Evolutionary conservation across 1,140 invertebrate species (phyloP).

Genomic region (Armadillidium nasatum): DNA sequence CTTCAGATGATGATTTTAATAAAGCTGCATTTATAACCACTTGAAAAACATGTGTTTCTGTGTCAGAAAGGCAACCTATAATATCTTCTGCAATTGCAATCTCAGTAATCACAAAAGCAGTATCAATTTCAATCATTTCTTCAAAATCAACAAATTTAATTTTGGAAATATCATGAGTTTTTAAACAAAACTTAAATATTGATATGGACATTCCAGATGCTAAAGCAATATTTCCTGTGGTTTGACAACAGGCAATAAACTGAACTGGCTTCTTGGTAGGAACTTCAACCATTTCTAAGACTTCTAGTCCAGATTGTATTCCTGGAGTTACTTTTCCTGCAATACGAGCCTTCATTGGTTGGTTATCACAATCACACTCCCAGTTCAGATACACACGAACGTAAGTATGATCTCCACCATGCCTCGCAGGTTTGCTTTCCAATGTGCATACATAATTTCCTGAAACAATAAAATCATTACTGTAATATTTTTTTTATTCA

Average conservation of each 20-base stretch:
- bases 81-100: slow-evolving; percentile 44
- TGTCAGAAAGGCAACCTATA: slow-evolving; percentile 38
- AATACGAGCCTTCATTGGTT: slow-evolving; percentile 64
- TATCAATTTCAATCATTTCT: slow-evolving; percentile 47
- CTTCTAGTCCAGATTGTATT: slow-evolving; percentile 54
- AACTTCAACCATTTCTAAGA: slow-evolving; percentile 64
- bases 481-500: no score
- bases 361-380: slow-evolving; percentile 52
- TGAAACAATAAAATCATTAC: slow-evolving; percentile 47
- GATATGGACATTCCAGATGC: slow-evolving; percentile 55
- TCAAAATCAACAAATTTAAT: slow-evolving; percentile 64
- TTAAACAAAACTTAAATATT: slow-evolving; percentile 58
- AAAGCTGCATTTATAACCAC: slow-evolving; percentile 35
- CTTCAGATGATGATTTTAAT: slow-evolving; percentile 29
- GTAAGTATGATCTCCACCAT: slow-evolving; percentile 56
- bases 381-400: slow-evolving; percentile 63
- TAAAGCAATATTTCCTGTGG: slow-evolving; percentile 60
- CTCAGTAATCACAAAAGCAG: slow-evolving; percentile 43
- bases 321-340: slow-evolving; percentile 63
- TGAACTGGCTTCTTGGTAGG: slow-evolving; percentile 57
- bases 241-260: slow-evolving; percentile 60
- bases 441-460: slow-evolving; percentile 61
- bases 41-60: slow-evolving; percentile 43
- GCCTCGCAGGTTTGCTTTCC: slow-evolving; percentile 58
- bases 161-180: slow-evolving; percentile 61